These are phyloP conservation scores for Anadara kagoshimensis DNA, from an alignment of 1,140 invertebrate species.

Conservation along the genomic window DNA sequence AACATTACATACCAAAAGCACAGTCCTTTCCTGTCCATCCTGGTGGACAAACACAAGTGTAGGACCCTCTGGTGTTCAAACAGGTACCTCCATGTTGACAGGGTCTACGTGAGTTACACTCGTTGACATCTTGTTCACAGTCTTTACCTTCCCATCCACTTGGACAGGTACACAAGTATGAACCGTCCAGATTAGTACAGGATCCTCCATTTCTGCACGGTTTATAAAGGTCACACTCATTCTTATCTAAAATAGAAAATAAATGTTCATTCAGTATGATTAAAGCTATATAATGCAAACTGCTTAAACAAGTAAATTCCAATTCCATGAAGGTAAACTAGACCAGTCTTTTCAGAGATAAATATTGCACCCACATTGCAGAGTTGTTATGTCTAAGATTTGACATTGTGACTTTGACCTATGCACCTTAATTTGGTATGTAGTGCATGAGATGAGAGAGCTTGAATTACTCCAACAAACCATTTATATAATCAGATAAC, in stretches of 20 bases:
- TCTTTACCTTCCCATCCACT: slow-evolving; percentile 58
- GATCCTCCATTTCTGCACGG: slow-evolving; percentile 54
- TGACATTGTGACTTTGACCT: too few relatives aligned
- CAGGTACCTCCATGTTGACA: slow-evolving; percentile 80
- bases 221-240: slow-evolving; percentile 46
- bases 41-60: slow-evolving; percentile 75
- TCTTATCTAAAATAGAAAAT: slow-evolving; percentile 33
- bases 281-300: background rate
- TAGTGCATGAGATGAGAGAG: too few relatives aligned
- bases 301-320: too few relatives aligned
- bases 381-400: too few relatives aligned
- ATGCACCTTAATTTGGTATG: too few relatives aligned
- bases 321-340: too few relatives aligned
- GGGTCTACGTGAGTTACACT: slow-evolving; percentile 42
- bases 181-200: slow-evolving; percentile 50
- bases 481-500: too few relatives aligned
- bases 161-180: slow-evolving; percentile 58
- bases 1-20: slow-evolving; percentile 80
- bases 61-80: slow-evolving; percentile 57
- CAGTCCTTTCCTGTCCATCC: slow-evolving; percentile 95
- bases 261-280: background rate
- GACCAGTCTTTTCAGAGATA: too few relatives aligned
- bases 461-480: too few relatives aligned
- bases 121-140: slow-evolving; percentile 62
- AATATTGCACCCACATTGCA: too few relatives aligned